Base-by-base conservation (phyloP, 2,113 vertebrate species). In the Otocyon megalotis region DNA sequence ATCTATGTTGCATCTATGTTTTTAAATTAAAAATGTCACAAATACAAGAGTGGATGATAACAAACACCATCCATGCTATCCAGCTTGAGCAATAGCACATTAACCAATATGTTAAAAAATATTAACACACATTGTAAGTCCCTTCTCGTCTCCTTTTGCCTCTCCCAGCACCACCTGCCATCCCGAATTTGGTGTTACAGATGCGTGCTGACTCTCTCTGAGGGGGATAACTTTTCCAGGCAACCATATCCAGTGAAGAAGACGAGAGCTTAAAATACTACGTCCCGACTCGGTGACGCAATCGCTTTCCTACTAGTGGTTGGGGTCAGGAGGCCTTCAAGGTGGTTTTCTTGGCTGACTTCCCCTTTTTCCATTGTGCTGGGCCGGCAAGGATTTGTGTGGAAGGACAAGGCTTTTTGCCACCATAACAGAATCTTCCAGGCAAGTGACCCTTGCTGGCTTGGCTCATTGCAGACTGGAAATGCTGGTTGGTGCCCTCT, bases 401-500 rank as follows among this genome's bases (percentile, higher is more conserved):
- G 26, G 91, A 92, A 95, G 92, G 89, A 91, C 86, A n/a, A 67
- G 54, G 74, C 43, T 79, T 79, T 92, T 92, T 2, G 12, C 90
- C 90, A 76, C 88, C 28, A 95, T 53, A 54, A 58, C 82, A 88
- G 83, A 94, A 48, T 30, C 81, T 82, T 53, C 24, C 82, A 90
- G 35, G 93, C 28, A 82, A 35, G 62, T 96, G 43, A 93, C 26
- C 94, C 60, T 1, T 43, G 87, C 60, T 0, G 15, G 71, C 67
- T 95, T 8, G 13, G 67, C 77, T 94, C 12, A 5, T 71, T 35
- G 48, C 54, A 65, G 93, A 90, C 76, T 58, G 10, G 62, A 96
- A 95, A 88, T 69, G 84, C 88, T 94, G 90, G 53, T 81, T 86
- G 90, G 20, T 95, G 95, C 37, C 83, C 91, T 97, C n/a, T 50